A percentile compares a stretch with the other conserved stretches of the same genome.
phyloP scores from a whole-genome alignment of 2,113 vertebrate species.

The Alouatta palliata region DNA sequence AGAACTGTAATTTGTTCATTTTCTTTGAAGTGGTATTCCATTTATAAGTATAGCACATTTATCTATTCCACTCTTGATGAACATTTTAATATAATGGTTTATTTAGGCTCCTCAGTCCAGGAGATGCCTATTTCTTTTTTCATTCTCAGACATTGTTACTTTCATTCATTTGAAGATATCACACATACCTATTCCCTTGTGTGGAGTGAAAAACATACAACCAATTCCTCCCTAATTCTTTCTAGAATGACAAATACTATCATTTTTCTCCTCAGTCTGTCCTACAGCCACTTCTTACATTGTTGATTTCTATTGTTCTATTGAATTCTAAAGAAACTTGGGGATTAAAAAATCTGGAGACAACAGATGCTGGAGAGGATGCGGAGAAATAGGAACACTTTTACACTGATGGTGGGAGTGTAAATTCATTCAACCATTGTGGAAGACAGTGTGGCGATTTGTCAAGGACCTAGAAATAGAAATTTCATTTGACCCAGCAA shows the following conservation, averaged over 20 bases:
- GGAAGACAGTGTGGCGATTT: too few relatives aligned
- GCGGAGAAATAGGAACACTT: too few relatives aligned
- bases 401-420: too few relatives aligned
- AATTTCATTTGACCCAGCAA: too few relatives aligned
- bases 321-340: background rate
- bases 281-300: background rate
- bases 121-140: conserved; percentile 38
- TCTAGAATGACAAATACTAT: background rate
- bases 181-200: background rate
- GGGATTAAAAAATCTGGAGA: too few relatives aligned
- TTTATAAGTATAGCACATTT: background rate
- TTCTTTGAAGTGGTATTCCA: background rate
- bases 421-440: too few relatives aligned
- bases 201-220: background rate
- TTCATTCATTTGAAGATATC: background rate
- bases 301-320: background rate
- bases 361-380: too few relatives aligned
- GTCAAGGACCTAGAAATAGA: too few relatives aligned
- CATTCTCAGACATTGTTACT: background rate
- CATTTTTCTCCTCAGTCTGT: background rate
- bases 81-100: conserved; percentile 26
- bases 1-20: background rate
- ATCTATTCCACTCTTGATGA: background rate
- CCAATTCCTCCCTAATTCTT: background rate
- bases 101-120: background rate